Base-by-base conservation (phyloP, 1,140 invertebrate species). In the Macrosteles quadrilineatus region DNA sequence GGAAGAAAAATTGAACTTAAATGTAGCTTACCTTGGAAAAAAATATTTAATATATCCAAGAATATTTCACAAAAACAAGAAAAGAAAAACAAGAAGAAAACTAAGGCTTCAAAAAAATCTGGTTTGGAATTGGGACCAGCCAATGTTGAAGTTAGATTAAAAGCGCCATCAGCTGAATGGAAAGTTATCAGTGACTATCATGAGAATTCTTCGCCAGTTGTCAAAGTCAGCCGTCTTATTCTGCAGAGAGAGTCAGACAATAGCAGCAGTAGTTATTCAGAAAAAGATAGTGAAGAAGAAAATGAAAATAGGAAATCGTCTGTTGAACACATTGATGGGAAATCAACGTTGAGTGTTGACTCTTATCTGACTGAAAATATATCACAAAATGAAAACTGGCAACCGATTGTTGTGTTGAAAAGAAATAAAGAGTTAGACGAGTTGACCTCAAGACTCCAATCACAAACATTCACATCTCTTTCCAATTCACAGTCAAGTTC, bases 251-350 rank as follows among this genome's bases (percentile, higher is more conserved):
- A 66, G 11, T 43, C 63, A 3, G 63, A 66, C 12, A 21, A 19
- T 17, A 66, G 23, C 12, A 66, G 63, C 21, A 66, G 23, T 14
- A 66, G 63, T 17, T 45, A 66, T 25, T 66, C 63, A 36, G 63
- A 66, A 45, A 66, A 66, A 45, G 63, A 66, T 43, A 66, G 63
- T 17, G 63, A 66, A 43, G 63, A 66, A 66, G 63, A 66, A 66
- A 66, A 27, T 66, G 63, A 66, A 43, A 66, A 43, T 27, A 66
- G 45, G 29, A 43, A 27, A 30, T 2, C 1, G 11, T 40, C 40
- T 14, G 4, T 14, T 36, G 32, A 36, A 36, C 14, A 14, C 14
- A 36, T 4, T 36, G 14, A 36, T 4, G 4, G 4, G 14, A 36
- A 36, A 36, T 36, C 32, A 36, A 57, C 6, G 3, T 14, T 23